A percentile compares a stretch with the other conserved stretches of the same genome.
These are phyloP conservation scores for Pristionchus japonicus DNA, from an alignment of 2,888 invertebrate genomes.

Conservation along the genomic window DNA sequence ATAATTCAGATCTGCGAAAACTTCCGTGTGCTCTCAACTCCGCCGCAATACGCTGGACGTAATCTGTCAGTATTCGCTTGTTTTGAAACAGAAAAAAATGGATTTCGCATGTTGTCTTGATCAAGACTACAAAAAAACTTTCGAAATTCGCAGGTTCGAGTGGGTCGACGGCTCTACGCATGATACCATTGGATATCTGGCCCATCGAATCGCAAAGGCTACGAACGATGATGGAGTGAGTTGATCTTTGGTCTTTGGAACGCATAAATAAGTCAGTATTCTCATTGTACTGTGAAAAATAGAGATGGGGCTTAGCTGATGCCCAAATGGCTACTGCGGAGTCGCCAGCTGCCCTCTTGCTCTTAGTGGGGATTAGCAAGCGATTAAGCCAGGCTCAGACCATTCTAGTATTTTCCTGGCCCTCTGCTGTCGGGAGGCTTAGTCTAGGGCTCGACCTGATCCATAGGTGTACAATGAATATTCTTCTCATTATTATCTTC, in stretches of 20 bases:
- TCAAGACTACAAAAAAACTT: no score
- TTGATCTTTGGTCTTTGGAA: not conserved
- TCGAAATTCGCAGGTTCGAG: constrained; percentile 7
- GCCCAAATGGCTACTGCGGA: not conserved
- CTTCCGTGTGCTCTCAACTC: constrained; percentile 30
- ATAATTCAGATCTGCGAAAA: constrained; percentile 13
- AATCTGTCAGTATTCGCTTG: not conserved
- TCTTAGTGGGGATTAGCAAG: not conserved
- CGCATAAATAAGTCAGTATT: no score
- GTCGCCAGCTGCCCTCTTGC: not conserved
- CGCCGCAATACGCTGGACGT: not conserved
- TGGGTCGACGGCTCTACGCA: constrained; percentile 16
- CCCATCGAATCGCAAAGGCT: constrained; percentile 25
- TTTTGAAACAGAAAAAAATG: no score
- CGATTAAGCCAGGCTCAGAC: not conserved
- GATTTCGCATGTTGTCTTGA: no score
- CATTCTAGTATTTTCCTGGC: not conserved
- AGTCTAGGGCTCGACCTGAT: no score
- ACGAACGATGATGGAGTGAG: constrained; percentile 22
- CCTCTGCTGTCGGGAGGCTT: not conserved
- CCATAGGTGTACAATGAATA: not conserved
- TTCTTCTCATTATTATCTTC: no score
- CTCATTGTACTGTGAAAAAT: no score
- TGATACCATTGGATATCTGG: constrained; percentile 19
- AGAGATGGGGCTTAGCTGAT: not conserved